These are phyloP conservation scores for Melinaea menophilus DNA, from an alignment of 2,888 invertebrate genomes.

Conservation along the genomic window DNA sequence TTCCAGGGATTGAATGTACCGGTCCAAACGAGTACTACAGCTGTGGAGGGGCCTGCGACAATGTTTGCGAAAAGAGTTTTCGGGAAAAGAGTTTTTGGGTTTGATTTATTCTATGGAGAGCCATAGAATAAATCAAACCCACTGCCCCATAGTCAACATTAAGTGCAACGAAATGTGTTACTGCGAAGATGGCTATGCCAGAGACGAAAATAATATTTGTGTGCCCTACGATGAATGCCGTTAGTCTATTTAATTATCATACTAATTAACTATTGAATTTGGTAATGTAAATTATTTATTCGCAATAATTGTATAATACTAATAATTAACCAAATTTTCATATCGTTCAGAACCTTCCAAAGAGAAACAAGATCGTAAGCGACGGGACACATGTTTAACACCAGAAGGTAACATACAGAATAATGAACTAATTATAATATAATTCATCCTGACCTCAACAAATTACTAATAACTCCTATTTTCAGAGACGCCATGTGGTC, in stretches of 20 bases:
- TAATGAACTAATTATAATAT: too few species aligned
- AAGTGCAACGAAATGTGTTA: conserved; percentile 40
- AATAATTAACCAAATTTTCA: too few species aligned
- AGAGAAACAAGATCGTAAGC: too few species aligned
- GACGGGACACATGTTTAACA: too few species aligned
- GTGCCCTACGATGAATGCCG: conserved; percentile 31
- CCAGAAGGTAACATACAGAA: too few species aligned
- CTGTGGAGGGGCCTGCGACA: conserved; percentile 33
- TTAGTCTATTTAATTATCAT: conserved; percentile 9
- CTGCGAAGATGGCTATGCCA: conserved; percentile 42
- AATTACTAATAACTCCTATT: neutral
- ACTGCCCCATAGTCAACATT: conserved; percentile 37
- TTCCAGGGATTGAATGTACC: conserved; percentile 35
- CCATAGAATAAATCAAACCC: neutral
- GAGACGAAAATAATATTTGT: conserved; percentile 35
- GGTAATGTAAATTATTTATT: too few species aligned
- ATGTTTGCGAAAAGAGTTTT: conserved; percentile 14
- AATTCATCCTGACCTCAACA: too few species aligned
- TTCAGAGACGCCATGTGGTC: conserved; percentile 24
- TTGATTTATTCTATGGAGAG: too few species aligned
- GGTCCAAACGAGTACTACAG: conserved; percentile 27
- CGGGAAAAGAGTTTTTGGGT: too few species aligned
- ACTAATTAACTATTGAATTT: too few species aligned
- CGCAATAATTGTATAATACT: too few species aligned
- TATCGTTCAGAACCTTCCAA: too few species aligned